Evolutionary conservation across 2,797 vertebrate genomes (phyloP), one percentile per base, ranked within the genome.

Genomic region (Scolopax rusticola): DNA sequence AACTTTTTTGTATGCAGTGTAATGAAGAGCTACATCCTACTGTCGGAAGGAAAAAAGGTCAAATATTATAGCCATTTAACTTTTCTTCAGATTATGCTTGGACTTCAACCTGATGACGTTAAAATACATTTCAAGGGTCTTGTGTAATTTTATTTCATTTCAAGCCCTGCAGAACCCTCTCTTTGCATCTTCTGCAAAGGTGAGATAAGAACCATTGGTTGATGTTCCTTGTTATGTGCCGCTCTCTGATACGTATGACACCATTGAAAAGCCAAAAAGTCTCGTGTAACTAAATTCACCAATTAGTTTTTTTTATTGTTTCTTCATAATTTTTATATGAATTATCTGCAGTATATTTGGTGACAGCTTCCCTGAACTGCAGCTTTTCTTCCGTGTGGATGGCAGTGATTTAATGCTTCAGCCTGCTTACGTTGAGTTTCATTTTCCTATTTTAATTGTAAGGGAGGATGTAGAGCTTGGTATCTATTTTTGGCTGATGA

Each of bases 371-470:
- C 28, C 56, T 71, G 13, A 70, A 59, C 40, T 78, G 47, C 38
- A 78, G 78, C 69, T 84, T 94, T 95, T 89, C 38, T 89, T 68
- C 59, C 25, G 19, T 0, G 0, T 79, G 59, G 25, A 25, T 76
- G 40, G 70, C 61, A 64, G 32, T 74, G 60, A 82, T 94, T 87
- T 87, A 89, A 54, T 89, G 60, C 60, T 82, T 86, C 65, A 88
- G 47, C 56, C 79, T 74, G 33, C 75, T 93, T 95, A 84, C n/a
- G 11, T 71, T 54, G 59, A 84, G 60, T 75, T 94, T 81, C 78
- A 90, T 94, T 96, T 96, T 93, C 80, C 82, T 90, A 56, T 95
- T 97, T 96, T 95, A 95, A 90, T 93, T 71, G 85, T 48, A 64
- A 89, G 65, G 75, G 87, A 95, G 78, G 90, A 90, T 94, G 79